Base-by-base conservation (phyloP, 2,797 vertebrate species). In the Pteropus rufus region DNA sequence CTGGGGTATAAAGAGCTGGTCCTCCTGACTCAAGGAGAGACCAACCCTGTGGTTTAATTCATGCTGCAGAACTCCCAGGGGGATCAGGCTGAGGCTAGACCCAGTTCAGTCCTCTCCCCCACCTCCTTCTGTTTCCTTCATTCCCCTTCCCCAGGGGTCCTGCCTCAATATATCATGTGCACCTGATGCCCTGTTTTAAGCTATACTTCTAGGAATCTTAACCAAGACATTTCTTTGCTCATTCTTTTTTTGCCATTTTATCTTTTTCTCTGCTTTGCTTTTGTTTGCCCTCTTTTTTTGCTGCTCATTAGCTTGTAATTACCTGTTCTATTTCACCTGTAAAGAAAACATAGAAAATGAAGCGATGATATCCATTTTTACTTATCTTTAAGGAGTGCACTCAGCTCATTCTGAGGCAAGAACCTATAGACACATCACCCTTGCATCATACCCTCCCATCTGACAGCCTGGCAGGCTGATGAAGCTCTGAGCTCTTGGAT, bases 191-290 rank as follows among this genome's bases (percentile, higher is more conserved):
- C 24, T 80, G 10, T 39, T 70, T 49, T 60, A 90, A 90, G 44
- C 23, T 75, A 41, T 29, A 9, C 85, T 69, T 91, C 60, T 60
- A 64, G 69, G 24, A 72, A 86, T 1, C 49, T 70, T 44, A 69
- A 39, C 15, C 34, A 90, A 70, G 49, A 70, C 1, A 44, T 2
- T 1, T 15, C 24, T 54, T 76, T 56, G 41, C 39, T 82, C 29
- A 16, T 36, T 52, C 56, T 34, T n/a, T 29, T 4, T 60, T 65
- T 3, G 0, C 41, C 84, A 98, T 83, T 90, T 96, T 98, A 84
- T 95, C 97, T 81, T 96, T 98, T 96, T 97, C 97, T 70, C 26
- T 83, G 14, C 60, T 60, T 89, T 93, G 18, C 12, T 94, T 94
- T 86, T 46, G 16, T 24, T 89, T 92, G 24, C 6, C 54, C 2